A percentile compares a stretch with the other conserved stretches of the same genome.
These are phyloP conservation scores for Tichodroma muraria DNA, from an alignment of 2,113 vertebrate species.

Conservation along the genomic window DNA sequence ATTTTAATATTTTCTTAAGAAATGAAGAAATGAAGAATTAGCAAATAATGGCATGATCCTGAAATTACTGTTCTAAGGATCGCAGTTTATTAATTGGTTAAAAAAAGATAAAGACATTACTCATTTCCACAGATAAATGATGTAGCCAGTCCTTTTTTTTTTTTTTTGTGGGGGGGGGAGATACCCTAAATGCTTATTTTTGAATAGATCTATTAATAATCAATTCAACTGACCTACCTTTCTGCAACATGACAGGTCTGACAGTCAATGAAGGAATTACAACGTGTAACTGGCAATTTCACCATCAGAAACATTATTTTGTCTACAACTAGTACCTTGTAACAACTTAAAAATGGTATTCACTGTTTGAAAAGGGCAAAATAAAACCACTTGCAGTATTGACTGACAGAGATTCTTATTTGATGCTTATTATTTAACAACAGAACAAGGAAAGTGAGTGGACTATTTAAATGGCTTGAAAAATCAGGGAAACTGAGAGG, in stretches of 20 bases:
- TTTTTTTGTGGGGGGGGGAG: background rate
- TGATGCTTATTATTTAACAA: conserved; percentile 7
- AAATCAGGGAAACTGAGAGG: background rate
- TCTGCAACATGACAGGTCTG: background rate
- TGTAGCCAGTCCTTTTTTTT: background rate
- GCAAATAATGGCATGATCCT: conserved; percentile 41
- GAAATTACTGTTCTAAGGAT: conserved; percentile 29
- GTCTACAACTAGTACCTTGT: background rate
- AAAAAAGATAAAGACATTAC: conserved; percentile 5
- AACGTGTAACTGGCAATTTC: background rate
- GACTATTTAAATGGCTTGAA: background rate
- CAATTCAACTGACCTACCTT: background rate
- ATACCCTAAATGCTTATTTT: conserved; percentile 15
- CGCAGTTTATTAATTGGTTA: conserved; percentile 10
- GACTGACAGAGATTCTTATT: background rate
- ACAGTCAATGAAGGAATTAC: conserved; percentile 13
- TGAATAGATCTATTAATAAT: background rate
- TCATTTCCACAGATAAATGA: conserved; percentile 3
- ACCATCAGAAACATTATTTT: background rate
- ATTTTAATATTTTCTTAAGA: conserved; percentile 24
- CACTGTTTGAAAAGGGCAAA: background rate
- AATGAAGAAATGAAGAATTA: conserved; percentile 46
- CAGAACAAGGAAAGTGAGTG: background rate
- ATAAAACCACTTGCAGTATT: background rate
- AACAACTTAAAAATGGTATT: background rate